phyloP scores from a whole-genome alignment of 2,888 invertebrate genomes.

The Mythimna pallens region DNA sequence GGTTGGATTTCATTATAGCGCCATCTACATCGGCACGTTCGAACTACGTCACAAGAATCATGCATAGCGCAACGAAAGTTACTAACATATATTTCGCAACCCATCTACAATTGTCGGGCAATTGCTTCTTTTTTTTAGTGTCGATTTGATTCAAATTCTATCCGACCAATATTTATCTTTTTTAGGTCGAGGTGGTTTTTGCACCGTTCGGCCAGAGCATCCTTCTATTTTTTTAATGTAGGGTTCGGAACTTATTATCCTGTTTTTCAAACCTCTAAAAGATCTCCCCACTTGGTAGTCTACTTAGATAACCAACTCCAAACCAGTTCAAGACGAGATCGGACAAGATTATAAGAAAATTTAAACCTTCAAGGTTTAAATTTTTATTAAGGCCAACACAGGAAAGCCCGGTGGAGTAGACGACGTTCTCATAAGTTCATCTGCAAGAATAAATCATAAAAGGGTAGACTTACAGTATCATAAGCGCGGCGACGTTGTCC shows the following conservation, averaged over 20 bases:
- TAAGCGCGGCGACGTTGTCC: constrained; percentile 74
- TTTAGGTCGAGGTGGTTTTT: too few relatives aligned
- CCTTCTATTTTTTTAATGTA: neutral
- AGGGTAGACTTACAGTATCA: constrained; percentile 71
- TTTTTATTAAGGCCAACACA: too few relatives aligned
- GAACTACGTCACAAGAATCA: neutral
- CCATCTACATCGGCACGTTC: neutral
- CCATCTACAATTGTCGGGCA: too few relatives aligned
- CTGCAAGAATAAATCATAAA: too few relatives aligned
- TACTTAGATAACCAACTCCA: too few relatives aligned
- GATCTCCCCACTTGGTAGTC: neutral
- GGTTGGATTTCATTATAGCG: neutral
- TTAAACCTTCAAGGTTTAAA: too few relatives aligned
- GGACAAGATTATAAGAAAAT: neutral
- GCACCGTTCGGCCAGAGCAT: neutral
- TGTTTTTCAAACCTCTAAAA: neutral
- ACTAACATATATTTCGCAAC: too few relatives aligned
- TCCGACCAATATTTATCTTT: too few relatives aligned
- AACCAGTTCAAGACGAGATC: neutral
- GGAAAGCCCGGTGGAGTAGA: too few relatives aligned
- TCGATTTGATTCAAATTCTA: too few relatives aligned
- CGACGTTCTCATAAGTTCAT: too few relatives aligned
- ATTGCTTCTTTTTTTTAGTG: too few relatives aligned
- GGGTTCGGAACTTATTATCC: neutral
- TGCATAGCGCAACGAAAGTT: neutral